These are phyloP conservation scores for Coelogynopora nodosa DNA, from an alignment of 2,888 invertebrate genomes.

Conservation along the genomic window DNA sequence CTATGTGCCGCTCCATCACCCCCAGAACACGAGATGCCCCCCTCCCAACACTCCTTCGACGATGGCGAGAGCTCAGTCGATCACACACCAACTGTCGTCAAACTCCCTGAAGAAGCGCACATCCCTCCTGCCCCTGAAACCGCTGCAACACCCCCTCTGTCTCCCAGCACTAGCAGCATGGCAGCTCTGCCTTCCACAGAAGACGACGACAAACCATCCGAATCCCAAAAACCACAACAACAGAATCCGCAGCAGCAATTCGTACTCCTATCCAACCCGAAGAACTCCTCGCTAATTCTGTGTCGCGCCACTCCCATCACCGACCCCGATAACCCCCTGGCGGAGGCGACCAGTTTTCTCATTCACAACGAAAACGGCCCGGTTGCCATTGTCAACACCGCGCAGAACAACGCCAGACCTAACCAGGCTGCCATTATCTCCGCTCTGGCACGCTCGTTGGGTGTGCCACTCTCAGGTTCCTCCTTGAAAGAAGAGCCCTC, in stretches of 20 bases:
- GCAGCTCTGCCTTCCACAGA: too few relatives aligned
- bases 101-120: too few relatives aligned
- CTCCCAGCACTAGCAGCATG: background rate
- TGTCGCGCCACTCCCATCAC: background rate
- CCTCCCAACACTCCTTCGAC: background rate
- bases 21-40: too few relatives aligned
- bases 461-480: background rate
- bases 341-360: background rate
- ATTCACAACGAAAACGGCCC: background rate
- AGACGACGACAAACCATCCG: too few relatives aligned
- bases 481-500: background rate
- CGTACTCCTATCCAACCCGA: background rate
- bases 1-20: background rate
- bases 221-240: too few relatives aligned
- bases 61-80: background rate
- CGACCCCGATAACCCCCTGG: background rate
- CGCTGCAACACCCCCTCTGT: background rate
- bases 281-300: background rate
- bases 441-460: background rate
- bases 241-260: background rate
- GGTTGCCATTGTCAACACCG: background rate
- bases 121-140: background rate
- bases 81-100: background rate
- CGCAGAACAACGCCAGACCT: background rate
- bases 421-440: background rate